A percentile compares a stretch with the other conserved stretches of the same genome.
Evolutionary conservation across 2,797 vertebrate genomes (phyloP).

Genomic region (Rousettus madagascariensis): DNA sequence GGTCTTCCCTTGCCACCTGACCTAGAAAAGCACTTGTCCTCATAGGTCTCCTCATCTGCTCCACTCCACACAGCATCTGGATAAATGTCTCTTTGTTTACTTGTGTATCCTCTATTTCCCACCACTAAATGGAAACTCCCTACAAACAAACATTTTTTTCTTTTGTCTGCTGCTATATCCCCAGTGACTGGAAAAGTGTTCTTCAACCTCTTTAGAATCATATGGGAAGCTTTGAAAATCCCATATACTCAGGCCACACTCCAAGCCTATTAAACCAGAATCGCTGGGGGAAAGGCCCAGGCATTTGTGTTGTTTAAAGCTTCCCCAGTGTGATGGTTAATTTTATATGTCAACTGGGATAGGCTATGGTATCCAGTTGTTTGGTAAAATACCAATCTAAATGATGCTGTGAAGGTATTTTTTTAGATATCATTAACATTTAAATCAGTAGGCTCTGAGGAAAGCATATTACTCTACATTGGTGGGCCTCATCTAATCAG

Average conservation of each 20-base stretch:
- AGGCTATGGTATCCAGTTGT: neutral
- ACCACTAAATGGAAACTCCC: neutral
- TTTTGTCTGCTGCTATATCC: neutral
- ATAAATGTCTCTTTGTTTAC: neutral
- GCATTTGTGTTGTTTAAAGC: neutral
- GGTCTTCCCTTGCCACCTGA: too few species aligned
- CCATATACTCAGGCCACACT: neutral
- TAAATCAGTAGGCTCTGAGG: neutral
- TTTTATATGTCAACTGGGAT: neutral
- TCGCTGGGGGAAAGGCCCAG: neutral
- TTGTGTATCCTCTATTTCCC: neutral
- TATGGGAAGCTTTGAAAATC: neutral
- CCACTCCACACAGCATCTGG: accelerated
- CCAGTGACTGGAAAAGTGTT: neutral
- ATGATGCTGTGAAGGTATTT: neutral
- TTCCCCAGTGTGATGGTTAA: neutral
- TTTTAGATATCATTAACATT: neutral
- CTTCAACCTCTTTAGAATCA: neutral
- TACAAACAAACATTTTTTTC: neutral
- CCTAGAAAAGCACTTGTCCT: neutral
- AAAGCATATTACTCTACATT: neutral
- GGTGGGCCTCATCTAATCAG: neutral
- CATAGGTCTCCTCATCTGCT: neutral
- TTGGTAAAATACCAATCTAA: neutral
- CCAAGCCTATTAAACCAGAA: neutral